These are phyloP conservation scores for Heteronetta atricapilla DNA, from an alignment of 2,113 vertebrate genomes.

Conservation along the genomic window DNA sequence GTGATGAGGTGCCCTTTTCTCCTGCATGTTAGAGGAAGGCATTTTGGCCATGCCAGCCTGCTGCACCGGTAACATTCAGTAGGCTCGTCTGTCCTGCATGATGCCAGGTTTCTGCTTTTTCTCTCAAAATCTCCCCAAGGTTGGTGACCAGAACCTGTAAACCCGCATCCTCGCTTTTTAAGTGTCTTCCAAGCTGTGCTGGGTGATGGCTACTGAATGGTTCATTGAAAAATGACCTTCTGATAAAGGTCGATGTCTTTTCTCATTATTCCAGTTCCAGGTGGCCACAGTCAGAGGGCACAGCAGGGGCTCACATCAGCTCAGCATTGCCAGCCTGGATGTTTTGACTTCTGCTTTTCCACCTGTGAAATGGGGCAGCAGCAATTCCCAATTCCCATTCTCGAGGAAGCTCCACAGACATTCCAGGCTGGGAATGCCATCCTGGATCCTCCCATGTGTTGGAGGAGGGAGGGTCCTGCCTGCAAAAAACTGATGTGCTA, in stretches of 20 bases:
- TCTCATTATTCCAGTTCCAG: neutral
- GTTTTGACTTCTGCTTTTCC: neutral
- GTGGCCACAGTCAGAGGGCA: neutral
- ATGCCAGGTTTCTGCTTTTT: neutral
- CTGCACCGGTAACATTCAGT: rapidly evolving
- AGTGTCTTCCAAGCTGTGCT: neutral
- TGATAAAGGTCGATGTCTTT: neutral
- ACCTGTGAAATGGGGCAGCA: neutral
- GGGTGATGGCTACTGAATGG: rapidly evolving
- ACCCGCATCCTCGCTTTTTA: neutral
- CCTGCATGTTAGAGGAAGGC: rapidly evolving
- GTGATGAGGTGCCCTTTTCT: neutral
- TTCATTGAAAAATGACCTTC: neutral
- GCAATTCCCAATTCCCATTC: neutral
- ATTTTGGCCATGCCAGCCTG: rapidly evolving
- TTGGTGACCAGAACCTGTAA: neutral
- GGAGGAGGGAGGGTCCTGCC: neutral
- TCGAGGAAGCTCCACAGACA: neutral
- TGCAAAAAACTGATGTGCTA: neutral
- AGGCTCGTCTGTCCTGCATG: neutral
- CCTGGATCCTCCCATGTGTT: neutral
- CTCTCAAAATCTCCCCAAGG: neutral
- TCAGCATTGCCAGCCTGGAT: neutral
- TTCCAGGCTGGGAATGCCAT: neutral
- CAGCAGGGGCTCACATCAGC: neutral